Evolutionary conservation across 2,113 vertebrate species (phyloP), one percentile per base, ranked within the genome.

Genomic region (Origma solitaria): DNA sequence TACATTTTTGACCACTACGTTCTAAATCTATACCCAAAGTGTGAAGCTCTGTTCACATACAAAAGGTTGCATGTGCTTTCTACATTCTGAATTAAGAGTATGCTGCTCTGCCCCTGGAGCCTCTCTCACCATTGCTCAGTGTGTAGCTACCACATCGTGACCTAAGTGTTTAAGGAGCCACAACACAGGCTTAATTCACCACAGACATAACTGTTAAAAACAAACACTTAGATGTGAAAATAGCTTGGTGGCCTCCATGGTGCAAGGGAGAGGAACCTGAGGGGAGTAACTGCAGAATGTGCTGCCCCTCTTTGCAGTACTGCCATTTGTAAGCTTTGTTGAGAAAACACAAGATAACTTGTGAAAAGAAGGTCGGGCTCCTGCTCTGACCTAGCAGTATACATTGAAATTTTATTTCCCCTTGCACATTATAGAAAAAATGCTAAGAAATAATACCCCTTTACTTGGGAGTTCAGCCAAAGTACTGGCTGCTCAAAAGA

Each of bases 161-260:
- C 79, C 82, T 68, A 51, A 86, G 42, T 45, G 47, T 87, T 92
- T 91, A 81, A 95, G 84, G 38, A 61, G 23, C 61, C 88, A 58
- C 47, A 82, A 38, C 50, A 38, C 54, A 47, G 42, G 20, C 10
- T 71, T 78, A 69, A 92, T 92, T 91, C 51, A 71, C 56, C 57
- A 77, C n/a, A 80, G 51, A 49, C 13, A 19, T 16, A 71, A 47
- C 37, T 88, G 68, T 73, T 90, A 79, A 58, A 90, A 85, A 68
- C 65, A 90, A 85, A 68, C 65, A 40, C 54, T 87, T 86, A 90
- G 61, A 84, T 62, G 68, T 84, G 81, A 82, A 94, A 94, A 91
- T 42, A 86, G n/a, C 40, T 76, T 4, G 1, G 40, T 79, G 68
- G 28, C 69, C 85, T 90, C 51, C 54, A 51, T 60, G n/a, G n/a